Percentiles rank a stretch among this genome's conserved stretches.
phyloP scores from a whole-genome alignment of 2,113 vertebrate species.

The Thermophis baileyi region DNA sequence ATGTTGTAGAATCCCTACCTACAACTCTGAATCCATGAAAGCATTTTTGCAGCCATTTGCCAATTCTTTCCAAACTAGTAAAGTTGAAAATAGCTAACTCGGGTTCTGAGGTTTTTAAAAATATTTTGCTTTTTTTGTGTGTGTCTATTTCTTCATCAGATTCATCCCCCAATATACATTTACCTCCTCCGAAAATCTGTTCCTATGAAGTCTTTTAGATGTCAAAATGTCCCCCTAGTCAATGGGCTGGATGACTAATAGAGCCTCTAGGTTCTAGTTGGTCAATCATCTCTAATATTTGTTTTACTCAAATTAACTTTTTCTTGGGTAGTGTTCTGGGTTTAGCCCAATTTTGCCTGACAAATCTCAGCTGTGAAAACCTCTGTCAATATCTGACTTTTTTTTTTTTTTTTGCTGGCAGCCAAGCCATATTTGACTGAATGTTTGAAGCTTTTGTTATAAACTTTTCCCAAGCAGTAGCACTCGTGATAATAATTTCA shows the following conservation, averaged over 20 bases:
- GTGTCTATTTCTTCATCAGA: neutral
- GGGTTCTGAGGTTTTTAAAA: neutral
- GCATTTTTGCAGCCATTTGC: neutral
- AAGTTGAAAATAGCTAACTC: neutral
- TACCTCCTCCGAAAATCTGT: too few relatives aligned
- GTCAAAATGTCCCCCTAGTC: too few relatives aligned
- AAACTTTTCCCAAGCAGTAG: neutral
- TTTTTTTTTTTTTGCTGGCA: neutral
- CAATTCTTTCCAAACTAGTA: neutral
- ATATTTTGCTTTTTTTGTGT: neutral
- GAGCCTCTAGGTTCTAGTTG: neutral
- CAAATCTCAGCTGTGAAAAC: neutral
- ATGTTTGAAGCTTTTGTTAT: neutral
- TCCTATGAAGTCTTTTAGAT: too few relatives aligned
- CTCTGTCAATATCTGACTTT: neutral
- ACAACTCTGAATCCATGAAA: neutral
- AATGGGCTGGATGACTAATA: neutral
- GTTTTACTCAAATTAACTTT: neutral
- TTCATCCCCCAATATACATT: too few relatives aligned
- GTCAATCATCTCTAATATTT: neutral
- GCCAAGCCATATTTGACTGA: neutral
- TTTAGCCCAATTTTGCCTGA: neutral
- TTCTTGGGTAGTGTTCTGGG: neutral
- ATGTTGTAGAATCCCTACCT: neutral
- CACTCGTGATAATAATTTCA: neutral